Evolutionary conservation across 53 echinoderm and acorn worm species (phyloP).

Genomic region (Echinometra lucunter): DNA sequence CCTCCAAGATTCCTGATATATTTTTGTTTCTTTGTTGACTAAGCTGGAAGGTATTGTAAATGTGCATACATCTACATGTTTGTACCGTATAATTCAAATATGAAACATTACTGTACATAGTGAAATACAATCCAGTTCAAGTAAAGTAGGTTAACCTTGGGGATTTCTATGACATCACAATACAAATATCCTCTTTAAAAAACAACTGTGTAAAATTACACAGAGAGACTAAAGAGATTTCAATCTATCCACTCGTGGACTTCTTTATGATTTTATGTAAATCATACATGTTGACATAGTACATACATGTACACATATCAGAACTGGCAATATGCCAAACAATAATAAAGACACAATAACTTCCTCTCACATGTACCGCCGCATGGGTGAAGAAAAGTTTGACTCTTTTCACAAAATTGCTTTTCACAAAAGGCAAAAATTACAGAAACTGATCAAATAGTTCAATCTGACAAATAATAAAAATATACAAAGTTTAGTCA

Average conservation of each 20-base stretch:
- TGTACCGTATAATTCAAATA: no score
- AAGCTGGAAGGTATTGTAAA: no score
- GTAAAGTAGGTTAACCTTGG: neutral
- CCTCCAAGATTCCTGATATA: no score
- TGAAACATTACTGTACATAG: neutral
- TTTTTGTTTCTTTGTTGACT: no score
- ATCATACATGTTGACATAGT: no score
- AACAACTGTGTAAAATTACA: neutral
- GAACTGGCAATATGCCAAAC: slow-evolving; percentile 1
- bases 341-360: neutral
- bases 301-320: neutral
- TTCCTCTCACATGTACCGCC: neutral
- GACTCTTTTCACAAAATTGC: neutral
- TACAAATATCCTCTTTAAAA: neutral
- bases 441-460: no score
- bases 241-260: neutral
- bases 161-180: neutral
- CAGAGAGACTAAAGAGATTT: neutral
- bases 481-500: no score
- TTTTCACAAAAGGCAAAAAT: neutral
- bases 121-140: neutral
- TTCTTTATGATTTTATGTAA: neutral
- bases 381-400: neutral
- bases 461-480: no score
- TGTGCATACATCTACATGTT: no score